phyloP scores from a whole-genome alignment of 2,888 invertebrate species.

The Drosophila atroscutellata region DNA sequence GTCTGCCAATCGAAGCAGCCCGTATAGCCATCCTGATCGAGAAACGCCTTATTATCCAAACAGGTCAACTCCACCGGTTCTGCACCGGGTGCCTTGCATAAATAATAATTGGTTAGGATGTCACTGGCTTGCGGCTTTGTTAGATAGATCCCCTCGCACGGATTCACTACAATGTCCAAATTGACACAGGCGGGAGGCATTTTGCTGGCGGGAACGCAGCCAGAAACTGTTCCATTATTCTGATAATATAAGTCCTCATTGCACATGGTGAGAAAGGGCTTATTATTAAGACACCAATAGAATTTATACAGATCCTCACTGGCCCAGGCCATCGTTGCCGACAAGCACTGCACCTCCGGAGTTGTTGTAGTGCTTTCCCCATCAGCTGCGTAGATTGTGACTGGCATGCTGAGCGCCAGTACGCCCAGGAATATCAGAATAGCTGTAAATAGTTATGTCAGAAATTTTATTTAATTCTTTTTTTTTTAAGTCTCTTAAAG shows the following conservation, averaged over 20 bases:
- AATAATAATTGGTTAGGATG: conserved; percentile 36
- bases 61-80: conserved; percentile 35
- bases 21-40: conserved; percentile 48
- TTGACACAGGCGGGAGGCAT: conserved; percentile 57
- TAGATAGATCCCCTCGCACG: conserved; percentile 47
- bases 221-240: conserved; percentile 42
- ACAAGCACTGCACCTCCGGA: conserved; percentile 19
- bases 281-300: conserved; percentile 37
- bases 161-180: not conserved
- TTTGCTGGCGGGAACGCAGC: conserved; percentile 43
- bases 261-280: conserved; percentile 12
- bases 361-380: not conserved
- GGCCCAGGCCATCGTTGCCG: conserved; percentile 39
- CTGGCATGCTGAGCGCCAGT: conserved; percentile 42
- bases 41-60: conserved; percentile 30
- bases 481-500: not conserved
- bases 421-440: conserved; percentile 45
- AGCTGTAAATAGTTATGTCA: conserved; percentile 28
- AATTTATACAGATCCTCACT: conserved; percentile 25
- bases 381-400: conserved; percentile 8
- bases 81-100: conserved; percentile 31
- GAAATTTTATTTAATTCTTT: not conserved
- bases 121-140: conserved; percentile 48
- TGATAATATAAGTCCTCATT: conserved; percentile 42
- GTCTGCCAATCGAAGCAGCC: conserved; percentile 57